These are phyloP conservation scores for Platysteira castanea DNA, from an alignment of 2,113 vertebrate species.

Conservation along the genomic window DNA sequence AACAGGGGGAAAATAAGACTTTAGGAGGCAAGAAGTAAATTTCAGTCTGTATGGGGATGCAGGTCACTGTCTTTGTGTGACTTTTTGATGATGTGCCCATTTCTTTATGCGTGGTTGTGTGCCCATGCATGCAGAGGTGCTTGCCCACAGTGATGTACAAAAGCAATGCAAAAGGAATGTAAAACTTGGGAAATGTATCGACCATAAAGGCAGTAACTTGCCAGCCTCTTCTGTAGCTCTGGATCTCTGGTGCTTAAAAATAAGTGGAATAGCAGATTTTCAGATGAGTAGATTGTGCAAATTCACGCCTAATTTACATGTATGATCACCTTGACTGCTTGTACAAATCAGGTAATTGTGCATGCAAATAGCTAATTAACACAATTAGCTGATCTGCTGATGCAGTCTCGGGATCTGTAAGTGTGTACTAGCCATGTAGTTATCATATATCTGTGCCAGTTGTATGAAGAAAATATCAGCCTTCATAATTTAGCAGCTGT, in stretches of 20 bases:
- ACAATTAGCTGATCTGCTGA: slow-evolving; percentile 36
- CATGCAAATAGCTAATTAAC: slow-evolving; percentile 58
- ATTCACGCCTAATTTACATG: slow-evolving; percentile 36
- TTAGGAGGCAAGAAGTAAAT: slow-evolving; percentile 47
- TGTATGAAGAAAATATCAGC: not conserved
- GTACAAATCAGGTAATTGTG: slow-evolving; percentile 57
- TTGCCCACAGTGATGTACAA: not conserved
- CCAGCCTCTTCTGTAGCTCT: not conserved
- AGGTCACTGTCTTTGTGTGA: not conserved
- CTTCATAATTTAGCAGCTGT: not conserved
- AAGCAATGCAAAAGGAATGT: not conserved
- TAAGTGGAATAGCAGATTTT: slow-evolving; percentile 22
- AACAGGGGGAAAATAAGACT: slow-evolving; percentile 50
- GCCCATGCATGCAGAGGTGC: not conserved
- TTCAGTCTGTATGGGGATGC: not conserved
- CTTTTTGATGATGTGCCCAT: not conserved
- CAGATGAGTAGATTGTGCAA: slow-evolving; percentile 23
- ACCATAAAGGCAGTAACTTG: not conserved
- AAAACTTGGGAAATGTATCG: not conserved
- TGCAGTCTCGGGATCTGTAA: not conserved
- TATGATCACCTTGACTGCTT: slow-evolving; percentile 47
- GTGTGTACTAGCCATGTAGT: not conserved
- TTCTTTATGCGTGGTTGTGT: not conserved
- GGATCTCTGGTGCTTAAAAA: slow-evolving; percentile 8
- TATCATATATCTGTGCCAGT: not conserved